A percentile compares a stretch with the other conserved stretches of the same genome.
phyloP scores from a whole-genome alignment of 1,140 invertebrate genomes.

The Diuraphis noxia region DNA sequence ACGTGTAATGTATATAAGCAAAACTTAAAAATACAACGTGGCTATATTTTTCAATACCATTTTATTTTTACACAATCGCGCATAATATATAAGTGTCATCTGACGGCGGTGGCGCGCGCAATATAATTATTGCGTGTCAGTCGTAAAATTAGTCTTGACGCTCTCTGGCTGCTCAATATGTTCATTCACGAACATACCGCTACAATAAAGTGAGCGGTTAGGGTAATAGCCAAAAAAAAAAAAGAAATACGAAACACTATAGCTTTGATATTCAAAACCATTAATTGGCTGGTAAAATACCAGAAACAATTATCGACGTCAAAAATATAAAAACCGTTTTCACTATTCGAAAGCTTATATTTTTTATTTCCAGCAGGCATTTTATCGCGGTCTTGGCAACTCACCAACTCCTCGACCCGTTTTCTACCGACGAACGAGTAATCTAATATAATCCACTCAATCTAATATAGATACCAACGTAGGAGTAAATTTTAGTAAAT shows the following conservation, averaged over 20 bases:
- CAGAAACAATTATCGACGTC: not conserved
- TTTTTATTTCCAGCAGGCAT: not conserved
- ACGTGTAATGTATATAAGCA: not conserved
- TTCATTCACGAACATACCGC: not conserved
- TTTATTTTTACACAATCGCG: constrained; percentile 43
- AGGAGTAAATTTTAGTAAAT: not conserved
- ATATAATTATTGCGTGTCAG: not conserved
- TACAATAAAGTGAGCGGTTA: not conserved
- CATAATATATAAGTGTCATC: not conserved
- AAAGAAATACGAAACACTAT: not conserved
- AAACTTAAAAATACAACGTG: constrained; percentile 25
- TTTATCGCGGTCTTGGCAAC: not conserved
- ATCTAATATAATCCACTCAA: not conserved
- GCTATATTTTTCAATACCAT: constrained; percentile 29
- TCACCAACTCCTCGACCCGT: not conserved
- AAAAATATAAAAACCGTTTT: not conserved
- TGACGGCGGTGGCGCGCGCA: not conserved
- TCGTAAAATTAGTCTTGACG: constrained; percentile 39
- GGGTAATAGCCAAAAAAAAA: not conserved
- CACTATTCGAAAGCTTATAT: not conserved
- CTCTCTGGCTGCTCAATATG: not conserved
- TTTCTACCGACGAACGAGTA: not conserved
- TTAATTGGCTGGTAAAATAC: not conserved
- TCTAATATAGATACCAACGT: not conserved
- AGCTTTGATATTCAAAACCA: constrained; percentile 14